Percentiles rank a stretch among this genome's conserved stretches.
phyloP scores from a whole-genome alignment of 2,797 vertebrate species.

The Mionectes olivaceus region DNA sequence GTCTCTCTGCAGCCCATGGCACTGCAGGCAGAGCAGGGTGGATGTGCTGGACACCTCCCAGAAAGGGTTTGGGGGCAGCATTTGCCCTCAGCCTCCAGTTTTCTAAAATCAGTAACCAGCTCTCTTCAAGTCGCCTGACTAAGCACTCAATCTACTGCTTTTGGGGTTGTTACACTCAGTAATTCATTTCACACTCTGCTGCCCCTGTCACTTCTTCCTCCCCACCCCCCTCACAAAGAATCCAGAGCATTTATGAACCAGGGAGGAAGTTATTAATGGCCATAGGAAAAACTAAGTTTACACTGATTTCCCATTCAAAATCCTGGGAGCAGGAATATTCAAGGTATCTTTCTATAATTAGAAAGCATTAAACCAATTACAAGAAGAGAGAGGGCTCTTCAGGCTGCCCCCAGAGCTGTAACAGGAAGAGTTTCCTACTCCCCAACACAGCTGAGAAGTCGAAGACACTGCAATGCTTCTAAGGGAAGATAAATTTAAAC shows the following conservation, averaged over 20 bases:
- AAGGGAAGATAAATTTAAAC: not conserved
- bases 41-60: not conserved
- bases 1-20: not conserved
- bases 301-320: not conserved
- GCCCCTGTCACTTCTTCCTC: accelerated
- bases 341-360: not conserved
- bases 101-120: not conserved
- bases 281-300: not conserved
- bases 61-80: not conserved
- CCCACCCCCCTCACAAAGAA: accelerated
- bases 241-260: not conserved
- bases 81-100: not conserved
- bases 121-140: not conserved
- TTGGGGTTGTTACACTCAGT: not conserved
- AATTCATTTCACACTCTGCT: not conserved
- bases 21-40: not conserved
- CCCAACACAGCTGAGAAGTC: not conserved
- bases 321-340: not conserved
- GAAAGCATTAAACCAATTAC: not conserved
- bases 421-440: not conserved
- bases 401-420: not conserved
- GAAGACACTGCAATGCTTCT: not conserved
- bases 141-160: not conserved
- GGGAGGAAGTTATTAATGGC: not conserved
- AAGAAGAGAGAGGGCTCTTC: not conserved